Conservation (phyloP, 2,888 invertebrate species). For the Embidobia sp. region DNA sequence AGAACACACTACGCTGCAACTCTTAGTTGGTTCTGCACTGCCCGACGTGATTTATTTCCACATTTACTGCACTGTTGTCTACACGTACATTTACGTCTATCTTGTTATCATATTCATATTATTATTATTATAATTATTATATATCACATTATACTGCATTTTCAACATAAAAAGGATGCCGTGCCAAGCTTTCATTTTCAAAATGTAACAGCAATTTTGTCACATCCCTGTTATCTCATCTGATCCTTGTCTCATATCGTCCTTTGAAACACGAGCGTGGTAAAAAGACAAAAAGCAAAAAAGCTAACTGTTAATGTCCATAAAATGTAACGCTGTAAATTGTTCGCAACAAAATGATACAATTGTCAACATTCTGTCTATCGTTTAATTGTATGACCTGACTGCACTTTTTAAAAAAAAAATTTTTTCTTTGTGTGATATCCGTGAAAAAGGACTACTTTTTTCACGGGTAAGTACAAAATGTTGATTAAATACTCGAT, state of each 20-base stretch:
- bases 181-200: slow-evolving; percentile 74
- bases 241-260: slow-evolving; percentile 27
- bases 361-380: slow-evolving; percentile 14
- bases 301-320: no score
- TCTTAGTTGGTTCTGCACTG: slow-evolving; percentile 34
- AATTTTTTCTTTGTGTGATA: neutral
- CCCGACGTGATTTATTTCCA: slow-evolving; percentile 43
- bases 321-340: no score
- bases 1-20: slow-evolving; percentile 1
- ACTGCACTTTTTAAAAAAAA: slow-evolving; percentile 70
- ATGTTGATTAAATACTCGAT: no score
- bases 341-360: neutral
- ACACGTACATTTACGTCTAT: neutral
- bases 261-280: slow-evolving; percentile 22
- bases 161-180: slow-evolving; percentile 76
- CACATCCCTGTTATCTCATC: slow-evolving; percentile 31
- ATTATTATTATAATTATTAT: slow-evolving; percentile 7
- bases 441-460: no score
- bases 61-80: slow-evolving; percentile 22
- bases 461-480: no score
- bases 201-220: slow-evolving; percentile 9
- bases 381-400: slow-evolving; percentile 76
- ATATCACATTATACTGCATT: no score
- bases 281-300: no score
- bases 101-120: neutral